Conservation (phyloP, 2,113 vertebrate species). For the Clarias gariepinus region DNA sequence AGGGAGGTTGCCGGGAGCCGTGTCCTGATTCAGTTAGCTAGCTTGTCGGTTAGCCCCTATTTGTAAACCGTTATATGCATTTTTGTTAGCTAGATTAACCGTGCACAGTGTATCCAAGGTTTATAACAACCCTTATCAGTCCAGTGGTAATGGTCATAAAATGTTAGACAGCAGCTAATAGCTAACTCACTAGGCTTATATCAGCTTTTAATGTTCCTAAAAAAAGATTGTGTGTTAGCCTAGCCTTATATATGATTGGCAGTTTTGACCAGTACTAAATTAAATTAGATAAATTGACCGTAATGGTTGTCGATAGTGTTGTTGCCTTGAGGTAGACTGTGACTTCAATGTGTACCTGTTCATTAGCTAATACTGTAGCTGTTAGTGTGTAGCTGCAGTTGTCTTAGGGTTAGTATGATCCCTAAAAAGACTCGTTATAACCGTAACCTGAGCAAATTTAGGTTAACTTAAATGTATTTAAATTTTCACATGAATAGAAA, state of each 20-base stretch:
- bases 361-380: background rate
- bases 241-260: background rate
- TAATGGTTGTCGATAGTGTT: background rate
- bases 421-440: background rate
- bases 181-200: background rate
- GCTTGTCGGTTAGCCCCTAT: background rate
- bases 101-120: background rate
- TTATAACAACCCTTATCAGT: background rate
- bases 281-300: background rate
- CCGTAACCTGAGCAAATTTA: background rate
- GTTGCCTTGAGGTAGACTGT: background rate
- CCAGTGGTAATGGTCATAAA: too few species aligned
- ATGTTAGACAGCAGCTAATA: background rate
- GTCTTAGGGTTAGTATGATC: background rate
- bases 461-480: background rate
- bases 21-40: constrained; percentile 24
- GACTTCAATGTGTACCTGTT: too few species aligned
- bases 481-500: background rate
- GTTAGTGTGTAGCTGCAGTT: background rate
- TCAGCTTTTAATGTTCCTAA: background rate
- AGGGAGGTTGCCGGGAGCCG: constrained; percentile 43
- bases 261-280: background rate
- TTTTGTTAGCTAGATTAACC: background rate
- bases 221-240: background rate
- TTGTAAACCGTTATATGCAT: background rate